Base-by-base conservation (phyloP, 2,113 vertebrate genomes). In the Erythrocercus mccallii region DNA sequence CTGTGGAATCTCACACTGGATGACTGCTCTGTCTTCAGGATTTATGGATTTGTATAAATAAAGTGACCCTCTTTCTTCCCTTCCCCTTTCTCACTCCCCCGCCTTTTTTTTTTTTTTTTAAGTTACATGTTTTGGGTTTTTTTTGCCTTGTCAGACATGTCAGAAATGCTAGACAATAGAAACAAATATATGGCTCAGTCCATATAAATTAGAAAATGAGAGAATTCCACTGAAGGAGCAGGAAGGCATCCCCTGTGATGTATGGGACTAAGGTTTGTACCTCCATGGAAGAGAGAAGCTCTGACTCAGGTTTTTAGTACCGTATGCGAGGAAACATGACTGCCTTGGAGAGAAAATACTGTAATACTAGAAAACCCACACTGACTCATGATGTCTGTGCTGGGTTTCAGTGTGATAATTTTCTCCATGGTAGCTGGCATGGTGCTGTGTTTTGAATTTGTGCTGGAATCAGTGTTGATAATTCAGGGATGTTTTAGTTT, bases 71-170 rank as follows among this genome's bases (percentile, higher is more conserved):
- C 33, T 51, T 73, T 81, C 68, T 53, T 53, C 13, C 19, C 28
- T 30, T 7, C 3, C 1, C 16, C 12, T 28, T n/a, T 9, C 5
- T 2, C 0, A 0, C 0, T 10, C 2, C 5, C 4, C 2, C 0
- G 0, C 4, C 0, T 1, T 12, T 38, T 27, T 51, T 33, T 22
- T n/a, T 10, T 54, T 45, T 19, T 23, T 61, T 45, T 6, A 21
- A 21, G 15, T 51, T 10, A 27, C 22, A 5, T 19, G 4, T 45
- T 78, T 66, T n/a, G 20, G 13, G 1, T 9, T 11, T 15, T 40
- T n/a, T 81, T 70, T 19, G 13, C 53, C 24, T 33, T 27, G 7
- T 53, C 37, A 51, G 42, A 35, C 12, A 38, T 48, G 6, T 68
- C 38, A 62, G 44, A 69, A 86, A 54, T 83, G 38, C 38, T 83